Base-by-base conservation (phyloP, 92 coral and sea anemone species). In the Blastomussa wellsi region DNA sequence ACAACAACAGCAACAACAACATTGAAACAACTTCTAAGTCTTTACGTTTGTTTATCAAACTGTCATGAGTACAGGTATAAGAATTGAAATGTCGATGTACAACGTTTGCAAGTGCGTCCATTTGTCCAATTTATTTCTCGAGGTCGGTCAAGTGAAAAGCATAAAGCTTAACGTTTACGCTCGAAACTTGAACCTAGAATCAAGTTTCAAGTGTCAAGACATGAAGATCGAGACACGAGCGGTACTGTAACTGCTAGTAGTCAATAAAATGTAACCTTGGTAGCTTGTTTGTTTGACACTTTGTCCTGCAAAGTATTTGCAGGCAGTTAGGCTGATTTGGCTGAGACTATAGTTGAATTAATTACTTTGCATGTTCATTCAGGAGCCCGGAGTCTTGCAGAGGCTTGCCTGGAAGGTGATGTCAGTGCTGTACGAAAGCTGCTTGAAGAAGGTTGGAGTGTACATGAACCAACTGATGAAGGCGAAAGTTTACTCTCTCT, bases 371-470 rank as follows among this genome's bases (percentile, higher is more conserved):
- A 19, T 44, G 11, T 68, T 70, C 2, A 32, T 55, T 14, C 84
- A 92, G 99, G 99, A 68, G 92, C 95, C 26, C 97, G 98, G 16
- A 97, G 99, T 74, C 93, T 97, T 77, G 97, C 99, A 6, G 95
- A 97, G 74, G 99, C 99, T 11, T 97, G 99, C 76, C 85, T 97
- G 41, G 99, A 97, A 73, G 99, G 99, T 13, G 98, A 97, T 90
- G 99, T 97, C 28, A 92, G 90, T 65, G 99, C 98, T 47, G 99
- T 97, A 19, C 89, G 98, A 62, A 94, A 93, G 79, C 94, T 97
- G 8, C 87, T 97, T 16, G 97, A 97, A 70, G 98, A 97, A 85
- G 99, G 99, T 11, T 97, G 99, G 99, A 97, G 98, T 87, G 99
- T 97, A 8, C 99, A 97, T 84, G 99, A 97, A 82, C 98, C 99